Evolutionary conservation across 2,888 invertebrate genomes (phyloP).

Genomic region (Pammene fasciana): DNA sequence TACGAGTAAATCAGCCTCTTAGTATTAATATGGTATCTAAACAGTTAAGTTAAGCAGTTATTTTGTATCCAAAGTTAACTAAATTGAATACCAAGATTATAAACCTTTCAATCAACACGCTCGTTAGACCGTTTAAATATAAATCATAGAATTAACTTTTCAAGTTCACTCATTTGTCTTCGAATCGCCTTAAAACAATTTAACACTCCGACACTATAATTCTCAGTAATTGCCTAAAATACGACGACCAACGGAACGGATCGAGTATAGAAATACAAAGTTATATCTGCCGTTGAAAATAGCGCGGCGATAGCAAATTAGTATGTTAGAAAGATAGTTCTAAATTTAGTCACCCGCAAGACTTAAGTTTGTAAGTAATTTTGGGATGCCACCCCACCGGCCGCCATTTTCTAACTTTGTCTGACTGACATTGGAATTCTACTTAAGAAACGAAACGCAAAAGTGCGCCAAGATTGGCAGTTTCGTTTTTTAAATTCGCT

Average conservation of each 20-base stretch:
- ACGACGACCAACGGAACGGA: slow-evolving; percentile 61
- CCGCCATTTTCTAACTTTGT: slow-evolving; percentile 64
- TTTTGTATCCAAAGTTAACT: background rate
- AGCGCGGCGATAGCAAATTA: slow-evolving; percentile 11
- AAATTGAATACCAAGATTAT: slow-evolving; percentile 2
- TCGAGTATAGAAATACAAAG: slow-evolving; percentile 35
- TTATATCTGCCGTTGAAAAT: background rate
- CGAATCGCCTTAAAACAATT: slow-evolving; percentile 37
- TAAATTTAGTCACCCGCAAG: slow-evolving; percentile 1
- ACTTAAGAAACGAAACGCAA: slow-evolving; percentile 45
- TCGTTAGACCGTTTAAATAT: slow-evolving; percentile 26
- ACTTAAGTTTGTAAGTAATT: slow-evolving; percentile 52
- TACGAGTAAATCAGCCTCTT: no score
- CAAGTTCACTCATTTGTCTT: slow-evolving; percentile 40
- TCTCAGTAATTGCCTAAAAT: slow-evolving; percentile 61
- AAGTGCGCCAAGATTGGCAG: slow-evolving; percentile 39
- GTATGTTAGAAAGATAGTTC: slow-evolving; percentile 8
- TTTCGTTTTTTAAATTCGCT: slow-evolving; percentile 34
- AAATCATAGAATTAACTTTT: slow-evolving; percentile 29
- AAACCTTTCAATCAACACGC: slow-evolving; percentile 9
- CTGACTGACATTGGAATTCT: slow-evolving; percentile 54
- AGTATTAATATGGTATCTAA: background rate
- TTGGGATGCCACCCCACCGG: slow-evolving; percentile 55
- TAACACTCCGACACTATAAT: slow-evolving; percentile 45
- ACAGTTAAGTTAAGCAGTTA: background rate